Conservation (phyloP, 2,797 vertebrate genomes). For the Pantherophis alleghaniensis region DNA sequence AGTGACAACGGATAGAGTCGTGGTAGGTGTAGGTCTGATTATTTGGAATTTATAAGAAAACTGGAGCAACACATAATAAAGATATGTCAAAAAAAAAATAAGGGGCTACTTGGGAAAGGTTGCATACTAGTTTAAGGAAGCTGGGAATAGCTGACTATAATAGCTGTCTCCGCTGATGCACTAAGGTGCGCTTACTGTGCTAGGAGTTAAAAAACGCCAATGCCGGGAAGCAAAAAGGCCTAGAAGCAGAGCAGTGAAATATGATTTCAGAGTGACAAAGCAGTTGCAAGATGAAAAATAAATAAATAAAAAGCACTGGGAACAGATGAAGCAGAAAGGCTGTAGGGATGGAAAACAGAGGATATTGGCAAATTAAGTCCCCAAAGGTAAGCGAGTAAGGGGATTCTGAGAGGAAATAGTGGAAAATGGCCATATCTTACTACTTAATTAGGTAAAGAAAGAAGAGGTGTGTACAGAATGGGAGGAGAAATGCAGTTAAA, state of each 20-base stretch:
- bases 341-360: background rate
- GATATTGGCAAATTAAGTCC: background rate
- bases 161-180: background rate
- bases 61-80: background rate
- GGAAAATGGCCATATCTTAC: background rate
- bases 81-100: background rate
- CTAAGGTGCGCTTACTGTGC: background rate
- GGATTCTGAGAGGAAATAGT: background rate
- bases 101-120: background rate
- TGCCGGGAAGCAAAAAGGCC: background rate
- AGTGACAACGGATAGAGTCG: background rate
- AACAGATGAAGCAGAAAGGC: background rate
- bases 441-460: background rate
- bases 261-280: constrained; percentile 28
- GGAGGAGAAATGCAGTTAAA: background rate
- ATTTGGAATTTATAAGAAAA: background rate
- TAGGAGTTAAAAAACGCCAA: background rate
- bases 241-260: background rate
- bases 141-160: background rate
- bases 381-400: background rate
- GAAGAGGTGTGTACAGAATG: background rate
- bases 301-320: background rate
- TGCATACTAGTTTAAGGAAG: background rate
- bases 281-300: constrained; percentile 1
- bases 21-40: background rate